A percentile compares a stretch with the other conserved stretches of the same genome.
phyloP scores from a whole-genome alignment of 1,140 invertebrate species.

The Stegodyphus mimosarum region DNA sequence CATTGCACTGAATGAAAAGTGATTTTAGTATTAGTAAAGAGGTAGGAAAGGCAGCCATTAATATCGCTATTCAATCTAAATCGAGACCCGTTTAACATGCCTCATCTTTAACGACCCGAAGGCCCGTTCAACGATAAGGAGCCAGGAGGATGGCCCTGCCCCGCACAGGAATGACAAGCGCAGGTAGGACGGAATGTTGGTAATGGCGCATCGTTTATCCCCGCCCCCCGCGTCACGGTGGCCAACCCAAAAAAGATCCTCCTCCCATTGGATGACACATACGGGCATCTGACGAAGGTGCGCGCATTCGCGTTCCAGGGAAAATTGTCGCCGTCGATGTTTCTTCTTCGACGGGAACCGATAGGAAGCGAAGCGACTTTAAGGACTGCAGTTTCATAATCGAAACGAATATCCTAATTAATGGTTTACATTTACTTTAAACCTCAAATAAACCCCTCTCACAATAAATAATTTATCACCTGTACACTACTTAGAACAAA shows the following conservation, averaged over 20 bases:
- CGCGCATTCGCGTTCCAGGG: conserved; percentile 25
- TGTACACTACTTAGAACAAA: too few species aligned
- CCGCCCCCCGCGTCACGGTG: background rate
- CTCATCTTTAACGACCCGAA: background rate
- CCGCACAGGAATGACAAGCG: conserved; percentile 22
- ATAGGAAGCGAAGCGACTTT: too few species aligned
- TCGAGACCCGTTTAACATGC: background rate
- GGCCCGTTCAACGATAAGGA: background rate
- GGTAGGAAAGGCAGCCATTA: too few species aligned
- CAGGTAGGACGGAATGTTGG: conserved; percentile 43
- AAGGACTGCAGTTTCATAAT: too few species aligned
- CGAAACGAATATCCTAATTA: too few species aligned
- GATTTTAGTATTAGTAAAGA: too few species aligned
- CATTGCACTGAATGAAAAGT: too few species aligned
- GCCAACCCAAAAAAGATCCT: background rate
- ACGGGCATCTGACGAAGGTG: conserved; percentile 50
- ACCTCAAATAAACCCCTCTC: too few species aligned
- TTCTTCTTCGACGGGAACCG: background rate
- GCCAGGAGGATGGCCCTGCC: background rate
- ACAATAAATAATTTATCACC: too few species aligned
- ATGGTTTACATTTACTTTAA: too few species aligned
- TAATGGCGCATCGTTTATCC: background rate
- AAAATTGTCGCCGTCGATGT: conserved; percentile 10
- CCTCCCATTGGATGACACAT: conserved; percentile 53
- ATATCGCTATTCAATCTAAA: too few species aligned